Conservation (phyloP, 30 jellyfish, hydroid and myxozoan species). For the Phacellophora camtschatica region DNA sequence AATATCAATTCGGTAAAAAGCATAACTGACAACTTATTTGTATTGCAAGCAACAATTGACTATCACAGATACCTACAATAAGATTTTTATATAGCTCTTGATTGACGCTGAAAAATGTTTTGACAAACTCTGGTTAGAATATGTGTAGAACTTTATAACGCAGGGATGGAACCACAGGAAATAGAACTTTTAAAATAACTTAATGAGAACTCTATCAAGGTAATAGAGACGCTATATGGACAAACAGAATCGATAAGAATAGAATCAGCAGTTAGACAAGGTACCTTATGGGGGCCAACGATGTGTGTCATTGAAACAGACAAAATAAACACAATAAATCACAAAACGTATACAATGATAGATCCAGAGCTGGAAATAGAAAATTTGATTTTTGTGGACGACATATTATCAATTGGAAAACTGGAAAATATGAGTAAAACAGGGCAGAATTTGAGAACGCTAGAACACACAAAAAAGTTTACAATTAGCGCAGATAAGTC, state of each 20-base stretch:
- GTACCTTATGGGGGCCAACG: background rate
- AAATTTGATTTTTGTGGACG: conserved; percentile 3
- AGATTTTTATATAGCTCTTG: background rate
- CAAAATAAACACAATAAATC: background rate
- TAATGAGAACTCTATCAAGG: background rate
- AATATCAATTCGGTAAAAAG: too few relatives aligned
- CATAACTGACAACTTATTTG: too few relatives aligned
- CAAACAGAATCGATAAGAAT: background rate
- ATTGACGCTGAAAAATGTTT: background rate
- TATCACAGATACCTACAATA: background rate
- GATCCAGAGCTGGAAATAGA: background rate
- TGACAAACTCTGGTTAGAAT: conserved; percentile 1
- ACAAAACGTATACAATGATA: background rate
- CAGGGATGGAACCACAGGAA: background rate
- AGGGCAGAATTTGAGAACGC: background rate
- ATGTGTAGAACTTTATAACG: background rate
- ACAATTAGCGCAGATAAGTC: background rate
- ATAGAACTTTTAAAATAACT: background rate
- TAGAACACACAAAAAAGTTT: background rate
- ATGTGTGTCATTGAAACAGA: background rate
- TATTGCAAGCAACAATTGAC: too few relatives aligned
- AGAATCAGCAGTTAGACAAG: background rate
- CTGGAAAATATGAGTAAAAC: background rate
- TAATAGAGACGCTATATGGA: background rate
- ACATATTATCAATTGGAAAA: background rate